Evolutionary conservation across 2,888 invertebrate genomes (phyloP).

Genomic region (Tortricodes alternella): DNA sequence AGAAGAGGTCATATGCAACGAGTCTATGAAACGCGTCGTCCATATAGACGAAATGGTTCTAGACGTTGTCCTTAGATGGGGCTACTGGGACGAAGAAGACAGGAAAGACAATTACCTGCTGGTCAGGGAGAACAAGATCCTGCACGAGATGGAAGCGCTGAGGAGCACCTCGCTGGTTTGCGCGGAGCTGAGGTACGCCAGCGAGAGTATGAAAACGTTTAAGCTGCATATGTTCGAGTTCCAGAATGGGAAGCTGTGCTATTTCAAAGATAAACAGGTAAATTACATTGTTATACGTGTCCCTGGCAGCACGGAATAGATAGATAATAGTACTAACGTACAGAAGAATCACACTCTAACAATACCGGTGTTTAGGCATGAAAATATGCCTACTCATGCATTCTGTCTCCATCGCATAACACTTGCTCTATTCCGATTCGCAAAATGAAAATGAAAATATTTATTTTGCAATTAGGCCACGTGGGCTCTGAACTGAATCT

Average conservation of each 20-base stretch:
- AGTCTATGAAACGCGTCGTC: constrained; percentile 88
- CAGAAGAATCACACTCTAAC: no score
- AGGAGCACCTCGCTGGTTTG: constrained; percentile 85
- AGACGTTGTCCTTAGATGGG: constrained; percentile 90
- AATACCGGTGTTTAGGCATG: no score
- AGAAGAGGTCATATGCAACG: constrained; percentile 91
- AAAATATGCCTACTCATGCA: no score
- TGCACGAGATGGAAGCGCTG: constrained; percentile 74
- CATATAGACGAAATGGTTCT: constrained; percentile 89
- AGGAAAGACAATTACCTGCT: constrained; percentile 91
- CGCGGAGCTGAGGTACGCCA: constrained; percentile 91
- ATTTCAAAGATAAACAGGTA: constrained; percentile 89
- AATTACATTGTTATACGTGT: background rate
- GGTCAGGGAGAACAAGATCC: constrained; percentile 79
- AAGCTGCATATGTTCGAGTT: constrained; percentile 91
- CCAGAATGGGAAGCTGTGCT: constrained; percentile 88
- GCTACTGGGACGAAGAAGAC: constrained; percentile 94
- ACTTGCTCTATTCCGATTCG: no score
- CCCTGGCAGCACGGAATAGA: no score
- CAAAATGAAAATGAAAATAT: no score
- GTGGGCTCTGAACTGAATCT: no score
- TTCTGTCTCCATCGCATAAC: no score
- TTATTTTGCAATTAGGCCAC: no score
- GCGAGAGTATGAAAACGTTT: constrained; percentile 87
- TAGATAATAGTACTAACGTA: no score